Evolutionary conservation across 2,797 vertebrate species (phyloP).

Genomic region (Gallinago nigripennis): DNA sequence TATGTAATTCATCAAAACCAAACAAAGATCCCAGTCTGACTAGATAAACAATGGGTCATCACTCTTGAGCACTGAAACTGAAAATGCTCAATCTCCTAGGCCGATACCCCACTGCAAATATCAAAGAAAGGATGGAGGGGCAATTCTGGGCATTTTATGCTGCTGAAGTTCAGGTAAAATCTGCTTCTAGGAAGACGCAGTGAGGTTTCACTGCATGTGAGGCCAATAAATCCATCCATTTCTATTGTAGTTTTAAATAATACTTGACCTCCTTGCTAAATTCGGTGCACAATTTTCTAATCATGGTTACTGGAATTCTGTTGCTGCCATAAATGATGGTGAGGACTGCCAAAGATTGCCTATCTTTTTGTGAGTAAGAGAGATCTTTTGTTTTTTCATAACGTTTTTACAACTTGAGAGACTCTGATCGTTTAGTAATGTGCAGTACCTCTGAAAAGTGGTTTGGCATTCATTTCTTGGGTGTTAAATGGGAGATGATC

Average conservation of each 20-base stretch:
- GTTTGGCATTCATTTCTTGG: background rate
- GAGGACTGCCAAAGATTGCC: background rate
- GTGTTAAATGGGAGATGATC: background rate
- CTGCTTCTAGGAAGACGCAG: background rate
- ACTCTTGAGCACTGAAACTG: background rate
- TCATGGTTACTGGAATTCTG: background rate
- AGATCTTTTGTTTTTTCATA: background rate
- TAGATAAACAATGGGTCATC: background rate
- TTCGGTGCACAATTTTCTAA: background rate
- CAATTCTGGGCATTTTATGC: background rate
- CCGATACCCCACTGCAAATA: background rate
- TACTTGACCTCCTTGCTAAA: background rate
- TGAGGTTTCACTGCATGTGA: rapidly evolving
- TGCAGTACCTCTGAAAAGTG: background rate
- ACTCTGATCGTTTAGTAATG: rapidly evolving
- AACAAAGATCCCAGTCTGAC: background rate
- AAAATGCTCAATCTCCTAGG: background rate
- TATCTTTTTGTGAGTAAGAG: rapidly evolving
- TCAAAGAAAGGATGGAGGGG: background rate
- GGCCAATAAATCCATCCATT: background rate
- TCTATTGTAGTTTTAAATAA: background rate
- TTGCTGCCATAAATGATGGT: background rate
- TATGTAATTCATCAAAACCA: conserved; percentile 16
- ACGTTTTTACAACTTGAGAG: background rate
- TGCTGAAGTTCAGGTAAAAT: background rate